These are phyloP conservation scores for Drosophila melanogaster DNA, from an alignment of 1,140 invertebrate species.

Conservation along the genomic window DNA sequence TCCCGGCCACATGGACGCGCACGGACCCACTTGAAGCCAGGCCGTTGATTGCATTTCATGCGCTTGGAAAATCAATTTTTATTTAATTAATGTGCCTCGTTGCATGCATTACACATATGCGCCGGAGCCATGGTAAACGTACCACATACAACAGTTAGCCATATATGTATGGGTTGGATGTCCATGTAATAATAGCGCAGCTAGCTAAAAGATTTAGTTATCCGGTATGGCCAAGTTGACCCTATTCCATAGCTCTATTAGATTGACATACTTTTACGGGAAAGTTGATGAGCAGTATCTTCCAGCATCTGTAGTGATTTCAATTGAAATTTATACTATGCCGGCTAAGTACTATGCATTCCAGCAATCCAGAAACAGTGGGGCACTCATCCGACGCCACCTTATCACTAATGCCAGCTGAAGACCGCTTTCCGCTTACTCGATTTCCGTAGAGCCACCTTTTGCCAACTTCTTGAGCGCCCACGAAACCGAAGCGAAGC, in stretches of 20 bases:
- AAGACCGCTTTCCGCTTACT: neutral
- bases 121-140: neutral
- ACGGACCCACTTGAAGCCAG: conserved; percentile 65
- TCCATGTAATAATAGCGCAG: neutral
- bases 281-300: neutral
- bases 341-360: neutral
- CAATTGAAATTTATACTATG: too few species aligned
- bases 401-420: conserved; percentile 1
- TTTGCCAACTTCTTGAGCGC: conserved; percentile 11
- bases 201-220: conserved; percentile 20
- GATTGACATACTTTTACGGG: neutral
- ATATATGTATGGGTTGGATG: conserved; percentile 6
- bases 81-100: conserved; percentile 80
- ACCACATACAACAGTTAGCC: neutral
- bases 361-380: too few species aligned
- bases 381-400: neutral
- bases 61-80: conserved; percentile 81
- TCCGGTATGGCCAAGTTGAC: neutral
- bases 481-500: conserved; percentile 1
- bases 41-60: conserved; percentile 79
- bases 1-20: conserved; percentile 50
- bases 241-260: neutral
- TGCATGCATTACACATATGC: conserved; percentile 61
- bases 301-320: too few species aligned
- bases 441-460: conserved; percentile 10